A percentile compares a stretch with the other conserved stretches of the same genome.
Conservation (phyloP, 1,140 invertebrate genomes). For the Saccostrea cuccullata region DNA sequence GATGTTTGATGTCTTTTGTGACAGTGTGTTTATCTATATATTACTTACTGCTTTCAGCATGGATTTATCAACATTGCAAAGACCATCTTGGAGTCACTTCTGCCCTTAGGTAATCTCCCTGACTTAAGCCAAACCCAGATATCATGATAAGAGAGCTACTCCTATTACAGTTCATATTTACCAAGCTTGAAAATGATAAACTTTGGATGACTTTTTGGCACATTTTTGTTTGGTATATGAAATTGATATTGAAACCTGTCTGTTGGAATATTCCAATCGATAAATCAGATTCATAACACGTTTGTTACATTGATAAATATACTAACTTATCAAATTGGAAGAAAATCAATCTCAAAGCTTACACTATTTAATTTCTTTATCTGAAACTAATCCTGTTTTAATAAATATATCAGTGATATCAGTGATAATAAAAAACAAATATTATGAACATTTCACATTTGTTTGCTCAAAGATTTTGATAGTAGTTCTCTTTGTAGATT, state of each 20-base stretch:
- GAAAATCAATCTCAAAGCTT: too few species aligned
- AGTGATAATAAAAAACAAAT: too few species aligned
- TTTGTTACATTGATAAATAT: too few species aligned
- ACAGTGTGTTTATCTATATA: not conserved
- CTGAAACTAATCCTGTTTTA: too few species aligned
- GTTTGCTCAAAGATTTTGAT: too few species aligned
- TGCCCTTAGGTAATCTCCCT: conserved; percentile 26
- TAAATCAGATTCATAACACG: not conserved
- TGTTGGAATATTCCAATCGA: not conserved
- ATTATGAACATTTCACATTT: too few species aligned
- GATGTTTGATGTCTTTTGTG: conserved; percentile 15
- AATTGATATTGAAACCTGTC: not conserved
- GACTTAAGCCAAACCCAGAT: not conserved
- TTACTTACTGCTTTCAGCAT: conserved; percentile 5
- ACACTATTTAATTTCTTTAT: too few species aligned
- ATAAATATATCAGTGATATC: too few species aligned
- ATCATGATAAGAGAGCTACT: not conserved
- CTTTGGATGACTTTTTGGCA: not conserved
- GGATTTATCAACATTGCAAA: conserved; percentile 18
- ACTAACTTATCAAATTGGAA: too few species aligned
- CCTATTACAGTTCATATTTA: not conserved
- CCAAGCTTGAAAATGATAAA: not conserved
- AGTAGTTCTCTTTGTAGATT: too few species aligned
- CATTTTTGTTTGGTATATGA: not conserved
- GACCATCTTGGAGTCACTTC: conserved; percentile 34